These are phyloP conservation scores for Drosophila histrio DNA, from an alignment of 2,888 invertebrate genomes.

Conservation along the genomic window DNA sequence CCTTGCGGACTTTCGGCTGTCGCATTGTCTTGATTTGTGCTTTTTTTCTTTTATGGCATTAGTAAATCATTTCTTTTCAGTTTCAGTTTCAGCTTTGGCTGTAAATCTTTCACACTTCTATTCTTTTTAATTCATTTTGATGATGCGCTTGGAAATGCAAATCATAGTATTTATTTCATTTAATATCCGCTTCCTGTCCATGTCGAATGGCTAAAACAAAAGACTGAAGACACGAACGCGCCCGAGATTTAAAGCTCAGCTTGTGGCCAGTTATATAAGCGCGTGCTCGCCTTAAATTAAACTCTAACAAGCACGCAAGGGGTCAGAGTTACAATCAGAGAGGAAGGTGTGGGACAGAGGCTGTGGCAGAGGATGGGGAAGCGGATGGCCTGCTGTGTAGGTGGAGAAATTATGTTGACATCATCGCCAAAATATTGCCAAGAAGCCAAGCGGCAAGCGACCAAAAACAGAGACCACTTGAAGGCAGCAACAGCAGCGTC, in stretches of 20 bases:
- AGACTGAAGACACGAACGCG: constrained; percentile 71
- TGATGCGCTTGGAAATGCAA: constrained; percentile 42
- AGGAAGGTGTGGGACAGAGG: not conserved
- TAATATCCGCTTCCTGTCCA: constrained; percentile 53
- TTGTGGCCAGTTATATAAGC: constrained; percentile 62
- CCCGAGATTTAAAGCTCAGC: constrained; percentile 44
- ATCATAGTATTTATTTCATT: constrained; percentile 48
- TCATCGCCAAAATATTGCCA: constrained; percentile 75
- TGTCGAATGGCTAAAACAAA: constrained; percentile 56
- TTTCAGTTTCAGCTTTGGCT: constrained; percentile 2
- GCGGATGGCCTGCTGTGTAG: constrained; percentile 67
- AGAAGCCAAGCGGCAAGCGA: constrained; percentile 58
- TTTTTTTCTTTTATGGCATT: constrained; percentile 20
- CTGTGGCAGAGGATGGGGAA: not conserved
- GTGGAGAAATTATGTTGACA: constrained; percentile 80
- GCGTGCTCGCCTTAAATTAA: constrained; percentile 69
- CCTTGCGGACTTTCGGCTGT: constrained; percentile 27
- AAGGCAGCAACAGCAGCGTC: constrained; percentile 16
- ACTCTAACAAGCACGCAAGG: constrained; percentile 47
- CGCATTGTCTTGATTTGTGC: constrained; percentile 40
- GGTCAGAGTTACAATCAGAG: constrained; percentile 36
- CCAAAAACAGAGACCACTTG: constrained; percentile 50
- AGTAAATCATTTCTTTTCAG: constrained; percentile 46
- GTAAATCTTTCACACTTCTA: constrained; percentile 55
- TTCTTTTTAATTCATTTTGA: constrained; percentile 16